phyloP scores from a whole-genome alignment of 2,113 vertebrate species.

The Cottus gobio region DNA sequence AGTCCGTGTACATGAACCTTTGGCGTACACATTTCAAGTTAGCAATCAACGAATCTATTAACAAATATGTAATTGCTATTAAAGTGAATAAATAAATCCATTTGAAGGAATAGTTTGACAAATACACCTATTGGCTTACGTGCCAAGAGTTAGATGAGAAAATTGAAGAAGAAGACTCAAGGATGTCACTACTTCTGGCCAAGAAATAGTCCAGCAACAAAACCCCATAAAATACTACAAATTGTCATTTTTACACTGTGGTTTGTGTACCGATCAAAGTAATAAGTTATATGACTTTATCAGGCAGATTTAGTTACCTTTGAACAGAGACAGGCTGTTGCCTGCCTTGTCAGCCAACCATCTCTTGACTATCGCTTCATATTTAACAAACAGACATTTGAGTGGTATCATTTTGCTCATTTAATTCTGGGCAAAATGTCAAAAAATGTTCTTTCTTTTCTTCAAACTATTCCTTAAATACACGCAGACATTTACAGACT shows the following conservation, averaged over 20 bases:
- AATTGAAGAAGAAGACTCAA: neutral
- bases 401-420: neutral
- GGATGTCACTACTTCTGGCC: neutral
- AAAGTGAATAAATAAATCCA: neutral
- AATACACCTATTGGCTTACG: neutral
- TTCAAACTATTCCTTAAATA: neutral
- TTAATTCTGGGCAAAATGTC: neutral
- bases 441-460: neutral
- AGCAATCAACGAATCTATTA: neutral
- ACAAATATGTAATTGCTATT: neutral
- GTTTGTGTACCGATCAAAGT: neutral
- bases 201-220: conserved; percentile 5
- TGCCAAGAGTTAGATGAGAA: neutral
- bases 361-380: neutral
- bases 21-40: neutral
- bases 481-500: neutral
- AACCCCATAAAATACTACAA: neutral
- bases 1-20: conserved; percentile 99
- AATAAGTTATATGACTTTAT: neutral
- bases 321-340: neutral
- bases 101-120: neutral
- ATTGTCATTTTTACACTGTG: neutral
- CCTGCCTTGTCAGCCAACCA: neutral
- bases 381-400: neutral
- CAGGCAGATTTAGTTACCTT: neutral